Evolutionary conservation across 2,888 invertebrate species (phyloP).

Genomic region (Argynnis bischoffii): DNA sequence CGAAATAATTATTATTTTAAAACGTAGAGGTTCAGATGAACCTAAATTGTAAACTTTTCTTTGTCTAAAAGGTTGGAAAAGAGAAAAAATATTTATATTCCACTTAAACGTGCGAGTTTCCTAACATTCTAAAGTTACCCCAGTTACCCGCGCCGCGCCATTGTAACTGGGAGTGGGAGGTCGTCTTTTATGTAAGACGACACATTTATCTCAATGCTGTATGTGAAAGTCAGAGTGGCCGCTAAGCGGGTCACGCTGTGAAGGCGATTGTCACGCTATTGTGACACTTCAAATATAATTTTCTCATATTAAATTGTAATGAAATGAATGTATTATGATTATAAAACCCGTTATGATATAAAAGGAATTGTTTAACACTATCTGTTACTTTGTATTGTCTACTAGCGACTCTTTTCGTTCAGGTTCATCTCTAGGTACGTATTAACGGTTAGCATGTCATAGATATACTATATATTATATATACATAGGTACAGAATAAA

Average conservation of each 20-base stretch:
- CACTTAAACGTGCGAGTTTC: conserved; percentile 11
- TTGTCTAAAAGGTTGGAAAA: conserved; percentile 12
- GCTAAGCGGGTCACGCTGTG: conserved; percentile 30
- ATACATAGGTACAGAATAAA: too few species aligned
- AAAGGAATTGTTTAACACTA: too few species aligned
- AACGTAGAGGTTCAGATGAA: background rate
- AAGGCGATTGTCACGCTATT: conserved; percentile 23
- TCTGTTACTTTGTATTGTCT: too few species aligned
- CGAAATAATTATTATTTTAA: background rate
- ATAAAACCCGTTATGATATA: background rate
- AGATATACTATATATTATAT: too few species aligned
- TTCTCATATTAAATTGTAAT: background rate
- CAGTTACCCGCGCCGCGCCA: conserved; percentile 25
- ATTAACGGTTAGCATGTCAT: too few species aligned
- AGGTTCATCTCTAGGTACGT: too few species aligned
- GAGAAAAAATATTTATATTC: conserved; percentile 18
- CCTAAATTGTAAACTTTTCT: conserved; percentile 5
- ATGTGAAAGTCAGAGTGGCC: conserved; percentile 26
- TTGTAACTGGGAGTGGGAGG: conserved; percentile 46
- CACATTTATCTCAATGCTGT: conserved; percentile 41
- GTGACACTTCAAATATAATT: conserved; percentile 17
- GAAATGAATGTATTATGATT: background rate
- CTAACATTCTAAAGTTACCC: conserved; percentile 33
- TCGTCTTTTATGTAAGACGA: conserved; percentile 56
- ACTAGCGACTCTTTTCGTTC: too few species aligned